phyloP scores from a whole-genome alignment of 2,797 vertebrate species.

The Aulostomus chinensis region DNA sequence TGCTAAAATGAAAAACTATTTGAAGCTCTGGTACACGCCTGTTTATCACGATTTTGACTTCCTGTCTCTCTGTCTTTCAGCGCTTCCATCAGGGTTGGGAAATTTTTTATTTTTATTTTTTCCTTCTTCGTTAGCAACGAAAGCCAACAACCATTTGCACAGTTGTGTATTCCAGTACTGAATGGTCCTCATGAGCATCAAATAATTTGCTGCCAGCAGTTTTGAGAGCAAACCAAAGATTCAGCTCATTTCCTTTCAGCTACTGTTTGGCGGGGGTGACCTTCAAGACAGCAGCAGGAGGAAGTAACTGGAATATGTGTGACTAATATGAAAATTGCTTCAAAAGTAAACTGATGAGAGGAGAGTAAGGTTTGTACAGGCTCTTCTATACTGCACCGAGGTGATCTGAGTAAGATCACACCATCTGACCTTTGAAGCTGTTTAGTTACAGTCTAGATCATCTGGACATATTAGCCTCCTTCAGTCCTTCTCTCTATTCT shows the following conservation, averaged over 20 bases:
- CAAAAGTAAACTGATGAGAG: slow-evolving; percentile 19
- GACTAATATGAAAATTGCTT: slow-evolving; percentile 32
- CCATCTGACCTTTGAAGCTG: slow-evolving; percentile 62
- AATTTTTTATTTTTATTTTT: too few relatives aligned
- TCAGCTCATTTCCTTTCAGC: slow-evolving; percentile 30
- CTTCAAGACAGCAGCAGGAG: slow-evolving; percentile 19
- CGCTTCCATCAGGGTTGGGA: too few relatives aligned
- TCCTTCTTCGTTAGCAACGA: too few relatives aligned
- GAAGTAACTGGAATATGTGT: slow-evolving; percentile 11
- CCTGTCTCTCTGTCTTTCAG: too few relatives aligned
- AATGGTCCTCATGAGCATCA: slow-evolving; percentile 11
- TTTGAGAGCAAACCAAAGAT: slow-evolving; percentile 1
- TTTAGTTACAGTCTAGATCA: slow-evolving; percentile 39
- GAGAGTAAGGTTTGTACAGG: neutral
- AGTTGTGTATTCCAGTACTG: slow-evolving; percentile 4
- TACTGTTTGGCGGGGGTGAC: slow-evolving; percentile 14
- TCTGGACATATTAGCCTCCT: slow-evolving; percentile 59
- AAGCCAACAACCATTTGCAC: too few relatives aligned
- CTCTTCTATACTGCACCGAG: neutral
- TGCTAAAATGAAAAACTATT: too few relatives aligned
- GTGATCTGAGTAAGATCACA: slow-evolving; percentile 19
- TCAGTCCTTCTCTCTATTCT: slow-evolving; percentile 64
- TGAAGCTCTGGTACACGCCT: too few relatives aligned
- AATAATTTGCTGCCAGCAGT: slow-evolving; percentile 20
- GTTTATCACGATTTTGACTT: too few relatives aligned